phyloP scores from a whole-genome alignment of 2,113 vertebrate species.

The Pholis gunnellus region DNA sequence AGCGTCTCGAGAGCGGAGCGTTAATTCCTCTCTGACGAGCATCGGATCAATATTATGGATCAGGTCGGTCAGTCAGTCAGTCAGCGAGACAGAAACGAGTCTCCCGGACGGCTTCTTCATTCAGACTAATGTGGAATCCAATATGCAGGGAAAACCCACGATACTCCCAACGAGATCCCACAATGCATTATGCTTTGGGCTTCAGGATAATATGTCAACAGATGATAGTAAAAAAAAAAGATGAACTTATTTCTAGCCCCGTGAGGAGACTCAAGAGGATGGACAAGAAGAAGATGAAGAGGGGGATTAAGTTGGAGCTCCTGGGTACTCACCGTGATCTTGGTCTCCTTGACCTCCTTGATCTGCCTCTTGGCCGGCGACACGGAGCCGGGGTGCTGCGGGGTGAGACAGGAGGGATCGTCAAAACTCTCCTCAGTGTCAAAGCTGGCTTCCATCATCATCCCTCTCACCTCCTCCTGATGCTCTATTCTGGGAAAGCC shows the following conservation, averaged over 20 bases:
- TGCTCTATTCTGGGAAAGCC: slow-evolving; percentile 69
- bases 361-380: slow-evolving; percentile 88
- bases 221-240: slow-evolving; percentile 12
- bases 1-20: background rate
- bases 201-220: slow-evolving; percentile 38
- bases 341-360: slow-evolving; percentile 89
- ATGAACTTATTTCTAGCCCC: background rate
- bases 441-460: slow-evolving; percentile 83
- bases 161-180: slow-evolving; percentile 19
- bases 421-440: slow-evolving; percentile 90
- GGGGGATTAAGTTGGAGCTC: slow-evolving; percentile 6
- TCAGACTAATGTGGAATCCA: slow-evolving; percentile 38
- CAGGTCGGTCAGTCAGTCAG: background rate
- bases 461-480: slow-evolving; percentile 71
- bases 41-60: slow-evolving; percentile 32
- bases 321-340: slow-evolving; percentile 88
- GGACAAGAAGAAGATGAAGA: background rate
- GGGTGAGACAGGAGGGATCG: slow-evolving; percentile 87
- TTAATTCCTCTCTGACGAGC: slow-evolving; percentile 11
- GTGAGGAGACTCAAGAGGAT: background rate
- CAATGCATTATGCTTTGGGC: slow-evolving; percentile 9
- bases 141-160: slow-evolving; percentile 16
- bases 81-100: background rate
- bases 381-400: slow-evolving; percentile 89
- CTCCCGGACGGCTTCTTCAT: slow-evolving; percentile 30